Evolutionary conservation across 2,113 vertebrate species (phyloP), one percentile per base, ranked within the genome.

Genomic region (Psilopogon haemacephalus): DNA sequence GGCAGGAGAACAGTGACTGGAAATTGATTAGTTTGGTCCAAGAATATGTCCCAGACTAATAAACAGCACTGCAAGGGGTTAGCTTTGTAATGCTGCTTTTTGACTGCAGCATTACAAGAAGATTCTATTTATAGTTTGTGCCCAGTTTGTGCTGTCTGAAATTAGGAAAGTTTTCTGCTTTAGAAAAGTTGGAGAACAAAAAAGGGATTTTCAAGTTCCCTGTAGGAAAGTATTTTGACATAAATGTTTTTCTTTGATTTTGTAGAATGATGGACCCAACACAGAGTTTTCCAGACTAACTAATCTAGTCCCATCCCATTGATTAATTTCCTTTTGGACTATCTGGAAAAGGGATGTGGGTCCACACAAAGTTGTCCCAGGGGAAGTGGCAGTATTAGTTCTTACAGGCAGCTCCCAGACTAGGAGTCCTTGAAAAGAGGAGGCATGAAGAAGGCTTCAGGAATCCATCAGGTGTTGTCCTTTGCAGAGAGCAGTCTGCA

Each of bases 61-160:
- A 62, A 83, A 75, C 10, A 58, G 27, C 54, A 44, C 62, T 50
- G 52, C 19, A 72, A 52, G 17, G 13, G 24, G 6, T 80, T 60
- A 65, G 58, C 59, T 79, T 60, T 88, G 63, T 32, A 76, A 46
- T 71, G 13, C 12, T 50, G 42, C 33, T 55, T 93, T 94, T 89
- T 84, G 54, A 38, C 5, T 11, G 33, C 21, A n/a, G n/a, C 38
- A 27, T 54, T 78, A 60, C 35, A 79, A 62, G 42, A 77, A 67
- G 38, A 37, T 84, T 10, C 33, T 70, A 9, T 84, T 89, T 84
- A 56, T n/a, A 42, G 62, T 40, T 81, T 58, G 56, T 62, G 16
- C 20, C 32, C n/a, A 30, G 52, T 91, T 80, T 54, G 15, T 89
- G 55, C 44, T 90, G 33, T 68, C 88, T 89, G 88, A 78, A 91